Percentiles rank a stretch among this genome's conserved stretches.
Evolutionary conservation across 2,888 invertebrate species (phyloP).

Genomic region (Protophormia terraenovae): DNA sequence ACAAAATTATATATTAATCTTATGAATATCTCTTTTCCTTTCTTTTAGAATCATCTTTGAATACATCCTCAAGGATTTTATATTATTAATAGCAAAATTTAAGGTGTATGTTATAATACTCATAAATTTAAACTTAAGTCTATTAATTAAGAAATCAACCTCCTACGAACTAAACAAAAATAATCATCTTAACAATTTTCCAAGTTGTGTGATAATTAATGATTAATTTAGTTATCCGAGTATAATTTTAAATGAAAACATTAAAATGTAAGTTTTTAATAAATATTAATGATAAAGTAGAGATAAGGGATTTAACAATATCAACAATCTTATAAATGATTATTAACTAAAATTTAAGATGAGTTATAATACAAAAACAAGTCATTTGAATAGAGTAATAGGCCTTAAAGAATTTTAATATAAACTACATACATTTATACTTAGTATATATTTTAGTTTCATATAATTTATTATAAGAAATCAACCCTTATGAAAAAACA

Average conservation of each 20-base stretch:
- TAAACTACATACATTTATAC: no score
- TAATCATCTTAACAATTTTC: background rate
- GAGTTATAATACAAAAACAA: background rate
- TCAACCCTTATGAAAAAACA: background rate
- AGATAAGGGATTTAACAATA: background rate
- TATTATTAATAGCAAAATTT: conserved; percentile 22
- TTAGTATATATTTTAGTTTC: no score
- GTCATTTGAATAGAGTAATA: background rate
- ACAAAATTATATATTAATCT: no score
- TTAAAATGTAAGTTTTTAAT: conserved; percentile 9
- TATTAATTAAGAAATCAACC: conserved; percentile 32
- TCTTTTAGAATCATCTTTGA: background rate
- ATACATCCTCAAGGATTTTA: background rate
- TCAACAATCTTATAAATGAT: background rate
- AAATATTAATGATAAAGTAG: conserved; percentile 43
- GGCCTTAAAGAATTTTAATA: no score
- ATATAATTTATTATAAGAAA: no score
- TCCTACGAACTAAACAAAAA: background rate
- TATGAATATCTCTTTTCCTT: background rate
- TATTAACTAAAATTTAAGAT: background rate
- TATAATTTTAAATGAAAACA: conserved; percentile 34
- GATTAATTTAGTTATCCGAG: conserved; percentile 34
- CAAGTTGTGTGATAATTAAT: conserved; percentile 14
- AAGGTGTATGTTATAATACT: conserved; percentile 28
- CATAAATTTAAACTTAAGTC: background rate